A percentile compares a stretch with the other conserved stretches of the same genome.
These are phyloP conservation scores for Characodon lateralis DNA, from an alignment of 2,797 vertebrate genomes.

Conservation along the genomic window DNA sequence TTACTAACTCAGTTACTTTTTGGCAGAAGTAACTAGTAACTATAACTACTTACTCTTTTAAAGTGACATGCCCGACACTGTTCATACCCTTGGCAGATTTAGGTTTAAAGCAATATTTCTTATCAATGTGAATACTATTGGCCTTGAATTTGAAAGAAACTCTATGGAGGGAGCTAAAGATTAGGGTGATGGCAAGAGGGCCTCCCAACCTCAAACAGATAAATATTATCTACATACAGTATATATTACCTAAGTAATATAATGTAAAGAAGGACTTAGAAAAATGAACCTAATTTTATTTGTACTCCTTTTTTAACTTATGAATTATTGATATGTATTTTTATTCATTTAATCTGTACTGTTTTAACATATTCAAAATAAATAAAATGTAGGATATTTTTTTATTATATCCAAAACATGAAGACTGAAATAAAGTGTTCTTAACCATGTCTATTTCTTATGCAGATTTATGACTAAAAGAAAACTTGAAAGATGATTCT, in stretches of 20 bases:
- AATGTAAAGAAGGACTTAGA: background rate
- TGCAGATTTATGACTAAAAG: slow-evolving; percentile 9
- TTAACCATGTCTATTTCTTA: background rate
- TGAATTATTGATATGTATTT: background rate
- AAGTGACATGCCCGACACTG: too few species aligned
- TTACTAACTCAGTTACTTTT: too few species aligned
- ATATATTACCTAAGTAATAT: background rate
- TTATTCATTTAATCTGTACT: background rate
- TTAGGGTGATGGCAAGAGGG: too few species aligned
- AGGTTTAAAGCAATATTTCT: too few species aligned
- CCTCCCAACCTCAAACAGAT: too few species aligned
- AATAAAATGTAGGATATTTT: background rate
- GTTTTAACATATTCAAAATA: background rate
- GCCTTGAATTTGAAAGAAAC: too few species aligned
- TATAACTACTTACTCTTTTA: too few species aligned
- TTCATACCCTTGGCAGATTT: too few species aligned
- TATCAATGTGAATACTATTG: too few species aligned
- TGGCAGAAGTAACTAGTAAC: too few species aligned
- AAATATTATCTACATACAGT: background rate
- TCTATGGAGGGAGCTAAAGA: too few species aligned
- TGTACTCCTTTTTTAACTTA: background rate
- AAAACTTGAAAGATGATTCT: slow-evolving; percentile 10
- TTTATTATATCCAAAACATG: background rate
- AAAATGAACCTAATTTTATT: too few species aligned
- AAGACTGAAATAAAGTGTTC: background rate